Conservation (phyloP, 64 coral and sea anemone species). For the Stichodactyla mertensii region DNA sequence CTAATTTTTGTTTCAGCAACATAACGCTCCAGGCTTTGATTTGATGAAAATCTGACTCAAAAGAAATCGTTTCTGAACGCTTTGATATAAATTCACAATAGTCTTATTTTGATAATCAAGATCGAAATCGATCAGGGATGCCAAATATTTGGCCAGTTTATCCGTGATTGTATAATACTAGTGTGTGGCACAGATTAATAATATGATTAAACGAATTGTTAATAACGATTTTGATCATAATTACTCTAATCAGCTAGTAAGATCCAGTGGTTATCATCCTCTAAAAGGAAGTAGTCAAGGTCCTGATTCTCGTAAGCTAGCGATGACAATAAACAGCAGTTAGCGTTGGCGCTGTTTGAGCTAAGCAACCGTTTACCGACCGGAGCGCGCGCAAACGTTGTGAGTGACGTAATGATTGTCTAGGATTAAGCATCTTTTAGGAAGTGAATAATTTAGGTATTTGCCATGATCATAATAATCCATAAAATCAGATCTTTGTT, state of each 20-base stretch:
- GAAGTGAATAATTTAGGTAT: constrained; percentile 7
- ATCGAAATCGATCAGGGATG: too few relatives aligned
- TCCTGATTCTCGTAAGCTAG: not conserved
- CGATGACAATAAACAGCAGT: not conserved
- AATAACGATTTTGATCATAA: not conserved
- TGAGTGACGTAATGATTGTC: not conserved
- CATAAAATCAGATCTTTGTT: not conserved
- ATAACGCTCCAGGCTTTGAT: too few relatives aligned
- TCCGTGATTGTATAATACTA: too few relatives aligned
- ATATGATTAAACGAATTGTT: too few relatives aligned
- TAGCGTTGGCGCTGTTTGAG: not conserved
- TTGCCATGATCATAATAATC: not conserved
- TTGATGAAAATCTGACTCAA: too few relatives aligned
- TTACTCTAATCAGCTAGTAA: not conserved
- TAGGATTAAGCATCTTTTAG: not conserved
- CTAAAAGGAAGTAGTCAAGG: not conserved
- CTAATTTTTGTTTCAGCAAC: too few relatives aligned
- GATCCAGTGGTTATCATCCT: not conserved
- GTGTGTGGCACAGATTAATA: too few relatives aligned
- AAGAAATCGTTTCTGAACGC: too few relatives aligned
- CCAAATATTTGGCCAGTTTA: too few relatives aligned
- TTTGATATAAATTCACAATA: too few relatives aligned
- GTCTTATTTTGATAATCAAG: too few relatives aligned
- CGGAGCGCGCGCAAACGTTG: not conserved
- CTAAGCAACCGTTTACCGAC: not conserved